Conservation (phyloP, 2,888 invertebrate species). For the Tetragonisca angustula region DNA sequence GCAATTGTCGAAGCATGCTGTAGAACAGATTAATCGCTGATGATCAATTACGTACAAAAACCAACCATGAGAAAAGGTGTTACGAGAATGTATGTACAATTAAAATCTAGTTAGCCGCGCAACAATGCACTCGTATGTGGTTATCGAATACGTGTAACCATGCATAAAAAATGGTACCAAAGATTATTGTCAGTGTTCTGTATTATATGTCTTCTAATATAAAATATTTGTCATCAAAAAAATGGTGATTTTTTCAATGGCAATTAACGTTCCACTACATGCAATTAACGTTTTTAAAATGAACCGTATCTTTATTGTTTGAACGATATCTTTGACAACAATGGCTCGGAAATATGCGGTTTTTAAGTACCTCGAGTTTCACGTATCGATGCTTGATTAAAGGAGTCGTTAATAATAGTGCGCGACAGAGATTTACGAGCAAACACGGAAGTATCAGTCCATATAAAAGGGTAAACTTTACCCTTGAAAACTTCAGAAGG, state of each 20-base stretch:
- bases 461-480: conserved; percentile 32
- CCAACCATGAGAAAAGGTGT: background rate
- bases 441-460: background rate
- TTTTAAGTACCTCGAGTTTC: background rate
- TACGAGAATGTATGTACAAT: conserved; percentile 8
- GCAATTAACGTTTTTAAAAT: background rate
- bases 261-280: background rate
- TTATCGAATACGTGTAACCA: conserved; percentile 26
- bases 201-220: conserved; percentile 41
- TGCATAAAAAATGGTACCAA: conserved; percentile 38
- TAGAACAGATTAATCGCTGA: conserved; percentile 21
- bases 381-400: conserved; percentile 24
- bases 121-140: background rate
- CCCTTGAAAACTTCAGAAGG: background rate
- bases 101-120: conserved; percentile 20
- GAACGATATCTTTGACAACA: conserved; percentile 16
- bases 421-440: conserved; percentile 26
- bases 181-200: conserved; percentile 46
- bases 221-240: conserved; percentile 46
- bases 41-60: conserved; percentile 11
- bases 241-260: background rate
- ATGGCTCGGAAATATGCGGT: background rate
- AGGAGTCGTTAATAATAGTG: conserved; percentile 22
- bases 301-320: background rate
- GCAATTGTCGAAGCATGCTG: conserved; percentile 15